Evolutionary conservation across 2,797 vertebrate species (phyloP).

Genomic region (Typhlichthys eigenmanni): DNA sequence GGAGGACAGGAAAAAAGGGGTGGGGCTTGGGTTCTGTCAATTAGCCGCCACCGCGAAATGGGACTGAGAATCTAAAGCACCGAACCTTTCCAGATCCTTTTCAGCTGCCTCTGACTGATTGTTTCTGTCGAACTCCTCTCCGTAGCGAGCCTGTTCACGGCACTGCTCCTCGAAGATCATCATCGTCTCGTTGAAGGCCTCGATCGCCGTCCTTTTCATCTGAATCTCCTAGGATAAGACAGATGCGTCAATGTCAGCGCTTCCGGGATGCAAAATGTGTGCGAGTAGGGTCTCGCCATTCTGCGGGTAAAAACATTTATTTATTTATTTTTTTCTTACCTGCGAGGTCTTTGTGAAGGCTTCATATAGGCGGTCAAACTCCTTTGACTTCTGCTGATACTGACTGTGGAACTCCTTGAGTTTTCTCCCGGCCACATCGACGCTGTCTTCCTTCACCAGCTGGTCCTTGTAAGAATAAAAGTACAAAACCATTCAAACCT

Average conservation of each 20-base stretch:
- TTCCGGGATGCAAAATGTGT: not conserved
- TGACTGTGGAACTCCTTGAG: constrained; percentile 91
- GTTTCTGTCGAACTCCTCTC: constrained; percentile 84
- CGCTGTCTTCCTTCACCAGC: constrained; percentile 89
- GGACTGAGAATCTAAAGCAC: too few species aligned
- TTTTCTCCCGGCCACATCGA: constrained; percentile 91
- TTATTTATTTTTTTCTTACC: constrained; percentile 69
- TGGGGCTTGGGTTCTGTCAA: too few species aligned
- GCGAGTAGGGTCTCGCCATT: not conserved
- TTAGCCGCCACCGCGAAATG: too few species aligned
- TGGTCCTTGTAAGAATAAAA: constrained; percentile 80
- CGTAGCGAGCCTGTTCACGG: constrained; percentile 90
- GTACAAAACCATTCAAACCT: not conserved
- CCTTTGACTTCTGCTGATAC: constrained; percentile 93
- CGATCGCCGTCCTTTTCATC: constrained; percentile 93
- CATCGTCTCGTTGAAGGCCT: constrained; percentile 95
- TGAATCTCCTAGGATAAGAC: constrained; percentile 89
- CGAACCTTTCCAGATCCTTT: constrained; percentile 89
- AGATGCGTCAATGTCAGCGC: not conserved
- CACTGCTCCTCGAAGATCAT: constrained; percentile 96
- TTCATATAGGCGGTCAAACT: constrained; percentile 93
- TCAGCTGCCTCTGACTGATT: constrained; percentile 77
- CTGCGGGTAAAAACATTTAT: not conserved
- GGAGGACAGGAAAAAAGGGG: too few species aligned
- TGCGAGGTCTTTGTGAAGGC: constrained; percentile 93